Base-by-base conservation (phyloP, 2,797 vertebrate species). In the Muraenolepis orangiensis region DNA sequence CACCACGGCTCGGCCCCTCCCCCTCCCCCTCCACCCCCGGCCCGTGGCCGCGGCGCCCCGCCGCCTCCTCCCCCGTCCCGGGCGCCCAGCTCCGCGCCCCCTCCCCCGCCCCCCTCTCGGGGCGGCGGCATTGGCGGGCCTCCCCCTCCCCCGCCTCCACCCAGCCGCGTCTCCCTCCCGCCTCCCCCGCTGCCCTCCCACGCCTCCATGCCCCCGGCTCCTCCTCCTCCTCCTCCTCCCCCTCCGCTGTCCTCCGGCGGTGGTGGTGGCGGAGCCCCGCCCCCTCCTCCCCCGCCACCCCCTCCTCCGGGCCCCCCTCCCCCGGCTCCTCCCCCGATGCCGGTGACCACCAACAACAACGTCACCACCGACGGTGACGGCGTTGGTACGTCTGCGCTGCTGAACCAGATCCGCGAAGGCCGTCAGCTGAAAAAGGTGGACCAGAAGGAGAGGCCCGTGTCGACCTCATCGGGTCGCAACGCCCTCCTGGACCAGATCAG, bases 401-500 rank as follows among this genome's bases (percentile, higher is more conserved):
- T 99, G 90, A 96, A 97, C 85, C 98, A 99, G 93, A 99, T 99
- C 84, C 92, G 95, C 88, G 97, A 95, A 81, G 97, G 97, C 67
- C 90, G 96, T 51, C 96, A 97, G 80, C 93, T 99, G 74, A 98
- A 95, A 91, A 99, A 97, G 88, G 96, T 98, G 91, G 98, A 98
- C 85, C 96, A 95, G 85, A 97, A 93, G 91, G 92, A 92, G 89
- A 90, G 92, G 80, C 94, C 94, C 0, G 95, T 96, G 0, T 89
- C 93, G 29, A 6, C 66, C 4, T 95, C 38, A 93, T 79, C 66
- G 92, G 96, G 97, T 79, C 93, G 97, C 46, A 96, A 98, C 57
- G 96, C 97, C 1, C 94, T 99, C 76, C 93, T 98, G 87, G 96
- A 96, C 93, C 97, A 99, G 93, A 99, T 99, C 91, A 93, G 98